Percentiles rank a stretch among this genome's conserved stretches.
Conservation (phyloP, 1,140 invertebrate genomes). For the Heliothis subflexa region DNA sequence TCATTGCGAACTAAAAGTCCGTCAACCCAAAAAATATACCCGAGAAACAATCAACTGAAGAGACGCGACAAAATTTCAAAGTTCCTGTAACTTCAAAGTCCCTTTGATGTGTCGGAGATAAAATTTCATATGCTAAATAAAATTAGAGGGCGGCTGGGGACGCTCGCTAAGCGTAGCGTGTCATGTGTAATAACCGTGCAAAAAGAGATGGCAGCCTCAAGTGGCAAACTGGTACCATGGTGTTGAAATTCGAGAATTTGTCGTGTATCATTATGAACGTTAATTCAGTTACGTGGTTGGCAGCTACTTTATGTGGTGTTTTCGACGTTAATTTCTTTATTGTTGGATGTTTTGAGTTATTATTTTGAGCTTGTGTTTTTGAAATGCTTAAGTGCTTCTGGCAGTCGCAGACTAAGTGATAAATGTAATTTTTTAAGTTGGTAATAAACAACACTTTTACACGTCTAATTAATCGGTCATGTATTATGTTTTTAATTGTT, state of each 20-base stretch:
- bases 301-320: neutral
- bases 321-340: neutral
- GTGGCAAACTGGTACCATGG: slow-evolving; percentile 34
- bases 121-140: slow-evolving; percentile 66
- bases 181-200: slow-evolving; percentile 61
- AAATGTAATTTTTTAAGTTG: no score
- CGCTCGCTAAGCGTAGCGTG: slow-evolving; percentile 55
- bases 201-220: slow-evolving; percentile 54
- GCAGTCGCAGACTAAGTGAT: no score
- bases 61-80: slow-evolving; percentile 50
- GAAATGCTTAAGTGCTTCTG: no score
- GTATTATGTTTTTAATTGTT: no score
- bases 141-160: slow-evolving; percentile 56
- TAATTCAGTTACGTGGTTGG: slow-evolving; percentile 4
- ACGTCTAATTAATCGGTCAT: no score
- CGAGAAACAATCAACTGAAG: slow-evolving; percentile 48
- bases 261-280: slow-evolving; percentile 16
- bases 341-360: neutral
- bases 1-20: slow-evolving; percentile 17
- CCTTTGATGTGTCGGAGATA: slow-evolving; percentile 61
- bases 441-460: no score
- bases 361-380: no score
- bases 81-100: slow-evolving; percentile 57
- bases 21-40: slow-evolving; percentile 20
- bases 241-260: slow-evolving; percentile 35